Base-by-base conservation (phyloP, 2,113 vertebrate species). In the Riparia riparia region DNA sequence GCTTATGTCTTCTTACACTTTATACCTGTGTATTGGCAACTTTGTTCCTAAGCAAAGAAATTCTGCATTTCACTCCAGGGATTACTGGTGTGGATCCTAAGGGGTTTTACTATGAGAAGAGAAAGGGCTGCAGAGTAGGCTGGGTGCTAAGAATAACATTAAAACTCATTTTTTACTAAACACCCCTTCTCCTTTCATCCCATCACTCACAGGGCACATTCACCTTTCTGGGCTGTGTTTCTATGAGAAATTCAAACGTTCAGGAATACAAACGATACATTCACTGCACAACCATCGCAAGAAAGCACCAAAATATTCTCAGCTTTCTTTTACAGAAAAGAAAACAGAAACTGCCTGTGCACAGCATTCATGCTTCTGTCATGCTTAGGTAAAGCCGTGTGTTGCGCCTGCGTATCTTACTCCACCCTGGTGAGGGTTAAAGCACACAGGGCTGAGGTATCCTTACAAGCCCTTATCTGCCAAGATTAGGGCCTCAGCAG, bases 351-450 rank as follows among this genome's bases (percentile, higher is more conserved):
- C 13, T 74, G 57, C 26, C 41, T 17, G 12, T 47, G n/a, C 42
- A n/a, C 3, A 29, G 44, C 15, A 9, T 17, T 54, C 14, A 47
- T 8, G 31, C 32, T 61, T 25, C 66, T 50, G 12, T 24, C 11
- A 58, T 0, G 0, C 60, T 50, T 2, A 44, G 57, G 64, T 54
- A 82, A 49, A 57, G 47, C 65, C 64, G 34, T 39, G 49, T 29
- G 44, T 10, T 45, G 57, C 77, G 96, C 78, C 91, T 76, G 77
- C 3, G 0, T 16, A 58, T 56, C 70, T 49, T 37, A 65, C 91
- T 77, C 78, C 90, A 90, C 93, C 57, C 64, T 41, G 60, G 37
- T 1, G 17, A 92, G 51, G 72, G 88, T 83, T 97, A 96, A 96
- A 83, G 79, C 89, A 68, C 64, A 90, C 13, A 9, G 56, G 64